Evolutionary conservation across 2,888 invertebrate genomes (phyloP), one percentile per base, ranked within the genome.

Genomic region (Cartodere bifasciata): DNA sequence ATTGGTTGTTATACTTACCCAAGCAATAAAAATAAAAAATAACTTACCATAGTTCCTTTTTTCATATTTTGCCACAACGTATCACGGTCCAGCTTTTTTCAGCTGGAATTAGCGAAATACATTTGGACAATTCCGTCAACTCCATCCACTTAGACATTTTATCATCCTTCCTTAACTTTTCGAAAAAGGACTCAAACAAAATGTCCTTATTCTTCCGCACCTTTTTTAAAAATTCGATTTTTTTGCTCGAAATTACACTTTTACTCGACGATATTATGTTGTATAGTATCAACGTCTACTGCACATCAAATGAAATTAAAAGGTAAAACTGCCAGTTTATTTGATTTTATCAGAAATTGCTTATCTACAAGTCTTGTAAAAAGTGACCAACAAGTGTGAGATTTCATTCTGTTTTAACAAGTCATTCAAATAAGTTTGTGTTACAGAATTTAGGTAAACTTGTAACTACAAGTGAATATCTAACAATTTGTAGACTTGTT

Each of bases 181-280:
- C 31, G 16, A 34, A 37, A 29, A 27, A 35, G 28, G 34, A 34
- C 14, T 34, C 34, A 31, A 37, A 37, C 15, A 37, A 26, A 31
- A 35, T 22, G 13, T 31, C 17, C 28, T 37, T 31, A 34, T 37
- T 34, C 28, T 37, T 34, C 30, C 25, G 29, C 34, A 34, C 28
- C 27, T 37, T 35, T 11, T 13, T 26, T 28, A 35, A 31, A 20
- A 31, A 37, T 29, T 37, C 30, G 34, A 37, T 25, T n/a, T n/a
- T n/a, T n/a, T 35, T 31, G 22, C 31, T 25, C 16, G 28, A 31
- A 24, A 36, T 34, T 10, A 32, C 21, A 16, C 32, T 28, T 31
- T 34, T 16, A 16, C 16, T 32, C 31, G 30, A 13, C 4, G 31
- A 31, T 17, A 31, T 30, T 30, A 24, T 29, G 6, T 10, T 24